phyloP scores from a whole-genome alignment of 2,797 vertebrate genomes.

The Peromyscus aztecus region DNA sequence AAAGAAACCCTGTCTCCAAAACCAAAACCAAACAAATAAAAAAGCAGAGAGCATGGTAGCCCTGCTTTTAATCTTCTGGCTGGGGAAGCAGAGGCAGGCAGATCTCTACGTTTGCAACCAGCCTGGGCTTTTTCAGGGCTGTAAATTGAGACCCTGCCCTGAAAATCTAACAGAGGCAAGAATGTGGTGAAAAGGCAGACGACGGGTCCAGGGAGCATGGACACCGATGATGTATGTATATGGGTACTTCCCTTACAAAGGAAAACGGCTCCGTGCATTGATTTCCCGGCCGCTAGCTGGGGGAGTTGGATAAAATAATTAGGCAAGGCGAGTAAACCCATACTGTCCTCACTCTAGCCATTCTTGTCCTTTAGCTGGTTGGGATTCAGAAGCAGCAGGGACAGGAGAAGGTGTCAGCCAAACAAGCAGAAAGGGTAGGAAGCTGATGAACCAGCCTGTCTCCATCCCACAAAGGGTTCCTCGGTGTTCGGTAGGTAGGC shows the following conservation, averaged over 20 bases:
- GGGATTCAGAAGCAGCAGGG: not conserved
- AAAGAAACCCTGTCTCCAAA: not conserved
- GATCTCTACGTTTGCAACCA: too few species aligned
- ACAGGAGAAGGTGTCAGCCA: not conserved
- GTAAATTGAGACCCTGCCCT: too few species aligned
- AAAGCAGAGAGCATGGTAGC: not conserved
- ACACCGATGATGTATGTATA: not conserved
- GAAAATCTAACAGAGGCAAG: too few species aligned
- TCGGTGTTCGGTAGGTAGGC: not conserved
- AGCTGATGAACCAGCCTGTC: not conserved
- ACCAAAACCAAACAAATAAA: not conserved
- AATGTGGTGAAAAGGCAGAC: not conserved
- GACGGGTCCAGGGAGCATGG: not conserved
- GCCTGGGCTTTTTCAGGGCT: too few species aligned
- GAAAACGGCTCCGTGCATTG: not conserved
- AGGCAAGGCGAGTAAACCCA: not conserved
- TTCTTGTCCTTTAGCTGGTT: conserved; percentile 11
- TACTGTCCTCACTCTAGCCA: not conserved
- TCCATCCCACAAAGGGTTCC: not conserved
- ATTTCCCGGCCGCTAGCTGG: not conserved
- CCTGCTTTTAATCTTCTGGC: too few species aligned
- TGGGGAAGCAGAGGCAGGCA: too few species aligned
- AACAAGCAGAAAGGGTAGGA: not conserved
- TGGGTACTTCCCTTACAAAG: not conserved
- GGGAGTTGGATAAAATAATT: not conserved